Evolutionary conservation across 2,888 invertebrate species (phyloP), one percentile per base, ranked within the genome.

Genomic region (Prosapia bicincta): DNA sequence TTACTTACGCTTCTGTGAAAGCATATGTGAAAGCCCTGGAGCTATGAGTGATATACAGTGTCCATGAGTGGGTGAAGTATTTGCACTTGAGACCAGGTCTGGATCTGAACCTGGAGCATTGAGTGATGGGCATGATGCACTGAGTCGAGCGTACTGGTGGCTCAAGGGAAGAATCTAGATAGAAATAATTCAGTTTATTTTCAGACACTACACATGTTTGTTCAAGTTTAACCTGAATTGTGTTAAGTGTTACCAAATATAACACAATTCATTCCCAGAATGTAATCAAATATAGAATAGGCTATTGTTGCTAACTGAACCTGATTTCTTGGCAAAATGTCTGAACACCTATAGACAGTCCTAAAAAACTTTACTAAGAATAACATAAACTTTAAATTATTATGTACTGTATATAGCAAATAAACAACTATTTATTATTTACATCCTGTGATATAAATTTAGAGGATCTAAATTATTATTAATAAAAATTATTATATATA

Each of bases 71-170:
- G 87, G 86, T 13, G 87, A 86, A 74, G 86, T 86, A 78, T 86
- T 86, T 65, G 85, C 83, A 80, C 85, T 89, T 85, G 84, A 82
- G 26, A 85, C 81, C 26, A 85, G 81, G 78, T 86, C 87, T 15
- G 86, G 85, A 84, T 90, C 90, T n/a, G 86, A 86, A 25, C 84
- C 85, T 25, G 83, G 84, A 75, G 85, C 85, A 69, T 84, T 85
- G 20, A 93, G 85, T 10, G 91, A 90, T 1, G 93, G 93, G 83
- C 93, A 93, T 28, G 93, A 93, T 15, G 91, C 90, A 82, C 92
- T 92, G 78, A 93, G 86, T 74, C 92, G 85, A 65, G 90, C 84
- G 83, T 87, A 79, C 83, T 86, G 82, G 85, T 84, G 79, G 54
- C 73, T 77, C 74, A 79, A 76, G 20, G 76, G 78, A 24, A 54